Percentiles rank a stretch among this genome's conserved stretches.
Evolutionary conservation across 2,113 vertebrate species (phyloP).

Genomic region (Ciconia boyciana): DNA sequence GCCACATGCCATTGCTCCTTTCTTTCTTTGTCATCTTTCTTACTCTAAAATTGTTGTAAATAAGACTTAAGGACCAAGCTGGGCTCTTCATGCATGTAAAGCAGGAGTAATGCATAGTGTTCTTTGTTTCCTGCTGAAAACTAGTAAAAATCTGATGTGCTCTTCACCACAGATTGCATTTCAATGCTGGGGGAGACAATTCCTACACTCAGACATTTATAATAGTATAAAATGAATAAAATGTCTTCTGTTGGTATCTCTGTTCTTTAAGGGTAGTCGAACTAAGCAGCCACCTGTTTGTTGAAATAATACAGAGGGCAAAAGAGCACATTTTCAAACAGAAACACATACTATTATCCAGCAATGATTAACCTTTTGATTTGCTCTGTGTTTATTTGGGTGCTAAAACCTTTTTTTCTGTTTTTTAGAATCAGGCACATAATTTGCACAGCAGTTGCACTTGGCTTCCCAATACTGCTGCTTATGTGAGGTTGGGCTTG

Average conservation of each 20-base stretch:
- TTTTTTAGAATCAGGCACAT: not conserved
- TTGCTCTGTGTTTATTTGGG: not conserved
- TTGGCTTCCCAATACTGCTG: not conserved
- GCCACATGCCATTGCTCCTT: not conserved
- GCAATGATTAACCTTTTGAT: not conserved
- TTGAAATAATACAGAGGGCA: not conserved
- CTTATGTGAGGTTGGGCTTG: not conserved
- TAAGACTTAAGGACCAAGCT: no score
- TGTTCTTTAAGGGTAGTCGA: not conserved
- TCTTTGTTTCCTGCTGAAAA: not conserved
- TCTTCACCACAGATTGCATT: not conserved
- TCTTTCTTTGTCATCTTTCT: no score
- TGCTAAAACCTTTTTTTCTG: not conserved
- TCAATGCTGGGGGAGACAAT: not conserved
- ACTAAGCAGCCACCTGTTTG: not conserved
- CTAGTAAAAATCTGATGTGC: not conserved
- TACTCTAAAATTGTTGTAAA: no score
- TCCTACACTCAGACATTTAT: not conserved
- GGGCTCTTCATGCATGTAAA: not conserved
- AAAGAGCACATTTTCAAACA: not conserved
- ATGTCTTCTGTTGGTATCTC: not conserved
- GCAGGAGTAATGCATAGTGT: not conserved
- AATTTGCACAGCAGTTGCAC: not conserved
- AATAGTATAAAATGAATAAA: not conserved
- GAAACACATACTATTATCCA: not conserved